Evolutionary conservation across 2,888 invertebrate genomes (phyloP), one percentile per base, ranked within the genome.

Genomic region (Polydrusus tereticollis): DNA sequence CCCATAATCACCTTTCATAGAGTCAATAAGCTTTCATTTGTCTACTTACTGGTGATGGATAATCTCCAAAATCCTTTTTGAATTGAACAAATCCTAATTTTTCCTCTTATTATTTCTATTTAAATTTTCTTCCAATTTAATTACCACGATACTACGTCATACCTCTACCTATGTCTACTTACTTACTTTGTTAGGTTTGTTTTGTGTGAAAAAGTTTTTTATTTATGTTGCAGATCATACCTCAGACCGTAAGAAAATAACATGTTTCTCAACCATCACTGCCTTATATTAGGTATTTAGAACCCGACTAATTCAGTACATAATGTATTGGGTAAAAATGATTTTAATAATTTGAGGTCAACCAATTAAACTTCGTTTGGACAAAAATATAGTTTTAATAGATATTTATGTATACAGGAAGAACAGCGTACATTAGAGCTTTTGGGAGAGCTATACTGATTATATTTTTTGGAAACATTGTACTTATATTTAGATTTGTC

Each of bases 181-280:
- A 5, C 26, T 26, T 26, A n/a, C 26, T 5, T 26, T 3, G 4
- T 7, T 26, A 26, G 4, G 41, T 47, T 55, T 7, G 10, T 29
- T 55, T 55, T 29, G 29, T 55, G 52, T 55, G 18, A 55, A 55
- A 55, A 16, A 55, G 29, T 58, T 38, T 12, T 21, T 14, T 38
- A 63, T 63, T 63, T 47, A 45, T 63, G 14, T 33, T 50, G 18
- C 26, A 29, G 50, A 50, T 63, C n/a, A n/a, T 63, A 36, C 63
- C 14, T 63, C 45, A 63, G 43, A 63, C 33, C 63, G 63, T 63
- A 50, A 33, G 63, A 63, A 50, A 18, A 63, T 63, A 29, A 63
- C 26, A 47, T 20, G 50, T 63, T 63, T 63, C 63, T 6, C 36
- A 47, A 63, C 50, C 33, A 16, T 18, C 1, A 36, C 36, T 38